Base-by-base conservation (phyloP, 2,888 invertebrate genomes). In the Dichetophora obliterata region DNA sequence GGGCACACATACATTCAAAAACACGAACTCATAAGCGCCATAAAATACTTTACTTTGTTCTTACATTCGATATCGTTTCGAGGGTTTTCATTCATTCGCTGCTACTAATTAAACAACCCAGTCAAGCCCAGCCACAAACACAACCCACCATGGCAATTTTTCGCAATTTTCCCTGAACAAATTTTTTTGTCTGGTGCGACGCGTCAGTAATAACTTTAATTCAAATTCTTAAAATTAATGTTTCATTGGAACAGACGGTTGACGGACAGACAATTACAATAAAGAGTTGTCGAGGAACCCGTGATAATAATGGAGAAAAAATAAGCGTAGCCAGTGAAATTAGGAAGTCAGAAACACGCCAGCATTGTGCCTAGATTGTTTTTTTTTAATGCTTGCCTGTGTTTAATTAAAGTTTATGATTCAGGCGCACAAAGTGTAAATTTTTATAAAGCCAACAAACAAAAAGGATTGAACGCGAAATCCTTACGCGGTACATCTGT, bases 321-420 rank as follows among this genome's bases (percentile, higher is more conserved):
- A 43, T 43, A 37, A 6, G 37, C 37, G 8, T 8, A 37, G 37
- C 37, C 37, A 37, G 1, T 37, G 37, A 5, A 8, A 31, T 3
- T 4, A 3, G 31, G 5, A 31, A 3, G 5, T 4, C 31, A 31
- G 31, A 3, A 3, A 31, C 5, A 31, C 31, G 31, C 31, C 31
- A 31, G 31, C 31, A 31, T 34, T 6, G 11, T 14, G 63, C n/a
- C 31, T 16, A 31, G 0, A 63, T 63, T 63, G 16, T 48, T 5
- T 37, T 5, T 37, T 37, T 43, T 43, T 11, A 5, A 5, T 37
- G 11, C 37, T 22, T 9, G 24, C 22, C 61, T 66, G 68, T 71
- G 61, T 75, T 77, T 78, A 75, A 78, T 75, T 78, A 72, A 75
- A 72, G 68, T 75, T 75, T 71, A 66, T 68, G 70, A 72, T 69